phyloP scores from a whole-genome alignment of 92 coral and sea anemone genomes.

The Desmophyllum pertusum region DNA sequence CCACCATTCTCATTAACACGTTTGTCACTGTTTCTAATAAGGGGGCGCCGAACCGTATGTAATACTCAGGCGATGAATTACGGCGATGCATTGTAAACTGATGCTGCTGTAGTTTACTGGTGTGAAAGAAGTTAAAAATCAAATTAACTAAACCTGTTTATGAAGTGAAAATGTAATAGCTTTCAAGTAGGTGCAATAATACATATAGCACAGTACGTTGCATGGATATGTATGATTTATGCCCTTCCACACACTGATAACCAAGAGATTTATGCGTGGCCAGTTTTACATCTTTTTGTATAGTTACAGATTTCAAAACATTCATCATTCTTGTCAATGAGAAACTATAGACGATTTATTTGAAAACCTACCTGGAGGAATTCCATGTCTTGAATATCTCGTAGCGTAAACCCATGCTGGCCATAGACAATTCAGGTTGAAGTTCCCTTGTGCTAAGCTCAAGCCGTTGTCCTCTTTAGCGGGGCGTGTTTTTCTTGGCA shows the following conservation, averaged over 20 bases:
- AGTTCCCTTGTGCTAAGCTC: not conserved
- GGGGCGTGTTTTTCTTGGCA: conserved; percentile 9
- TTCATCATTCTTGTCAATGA: not conserved
- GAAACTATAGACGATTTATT: not conserved
- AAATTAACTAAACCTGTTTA: not conserved
- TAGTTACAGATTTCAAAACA: not conserved
- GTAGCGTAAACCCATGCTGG: conserved; percentile 84
- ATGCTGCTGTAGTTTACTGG: not conserved
- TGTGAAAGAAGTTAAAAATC: not conserved
- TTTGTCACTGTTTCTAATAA: not conserved
- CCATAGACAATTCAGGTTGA: conserved; percentile 26
- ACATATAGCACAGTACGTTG: not conserved
- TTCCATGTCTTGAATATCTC: conserved; percentile 71
- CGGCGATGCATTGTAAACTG: not conserved
- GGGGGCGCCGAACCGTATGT: too few species aligned
- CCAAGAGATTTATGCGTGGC: not conserved
- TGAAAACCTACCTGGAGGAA: conserved; percentile 65
- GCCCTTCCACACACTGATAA: not conserved
- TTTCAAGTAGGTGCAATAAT: conserved; percentile 12
- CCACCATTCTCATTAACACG: not conserved
- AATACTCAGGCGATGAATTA: too few species aligned
- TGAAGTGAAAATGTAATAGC: conserved; percentile 1
- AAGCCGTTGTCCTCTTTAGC: not conserved
- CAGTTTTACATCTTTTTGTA: not conserved
- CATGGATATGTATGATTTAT: conserved; percentile 1